Evolutionary conservation across 2,797 vertebrate genomes (phyloP), one percentile per base, ranked within the genome.

Genomic region (Microctenopoma steveboyesi): DNA sequence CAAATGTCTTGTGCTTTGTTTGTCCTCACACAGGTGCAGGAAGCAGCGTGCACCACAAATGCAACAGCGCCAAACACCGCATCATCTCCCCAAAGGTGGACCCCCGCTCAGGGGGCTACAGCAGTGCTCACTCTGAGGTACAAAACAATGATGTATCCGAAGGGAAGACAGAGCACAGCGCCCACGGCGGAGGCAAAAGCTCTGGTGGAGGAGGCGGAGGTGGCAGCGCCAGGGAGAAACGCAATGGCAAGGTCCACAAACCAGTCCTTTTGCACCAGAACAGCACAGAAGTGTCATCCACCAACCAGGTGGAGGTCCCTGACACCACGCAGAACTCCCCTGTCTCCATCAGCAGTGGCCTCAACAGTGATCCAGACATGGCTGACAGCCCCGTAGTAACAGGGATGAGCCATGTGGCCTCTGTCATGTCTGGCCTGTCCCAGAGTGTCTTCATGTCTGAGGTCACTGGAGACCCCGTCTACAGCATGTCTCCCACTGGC

Each of bases 61-160:
- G 98, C 92, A 99, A 98, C 95, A 99, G 97, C 92, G 96, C 97
- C 95, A 99, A 99, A 92, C 98, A 99, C 80, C 98, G 98, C 78
- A 98, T 99, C 93, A 99, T 99, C 93, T 99, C 98, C 52, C 98
- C 98, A 40, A 99, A 99, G 92, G 96, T 98, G 71, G 98, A 99
- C 80, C 96, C 98, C 14, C 94, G 97, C 91, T 94, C 96, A 0
- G 96, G 96, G n/a, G 90, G 95, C 61, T 95, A 95, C 87, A 88
- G 96, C 87, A 96, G 95, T 68, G 80, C 94, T 85, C 97, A 98
- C 91, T 94, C 97, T 0, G 98, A 99, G 92, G 96, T 99, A 50
- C 98, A 99, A 86, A 98, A 99, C 93, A 99, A 97, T 0, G 98
- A 99, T 40, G 98, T 99, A 77, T 99, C 98, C 0, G 98, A 99